Conservation (phyloP, 2,888 invertebrate genomes). For the Trachelus iudaicus region DNA sequence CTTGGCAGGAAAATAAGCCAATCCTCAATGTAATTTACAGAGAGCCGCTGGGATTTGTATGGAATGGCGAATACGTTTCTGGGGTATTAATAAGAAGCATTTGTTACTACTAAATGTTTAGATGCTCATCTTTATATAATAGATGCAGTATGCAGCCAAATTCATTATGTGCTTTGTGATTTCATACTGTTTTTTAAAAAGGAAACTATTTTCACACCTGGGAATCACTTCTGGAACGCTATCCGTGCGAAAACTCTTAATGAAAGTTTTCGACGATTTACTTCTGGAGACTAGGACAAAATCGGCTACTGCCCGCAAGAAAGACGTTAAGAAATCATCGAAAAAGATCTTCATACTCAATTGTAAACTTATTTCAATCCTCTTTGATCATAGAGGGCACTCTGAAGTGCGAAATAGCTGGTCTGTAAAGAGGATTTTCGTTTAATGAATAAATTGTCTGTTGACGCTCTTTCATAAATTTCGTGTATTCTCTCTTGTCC, state of each 20-base stretch:
- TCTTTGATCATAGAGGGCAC: slow-evolving; percentile 65
- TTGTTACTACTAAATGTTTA: too few relatives aligned
- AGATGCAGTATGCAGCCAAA: background rate
- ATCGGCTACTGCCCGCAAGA: too few relatives aligned
- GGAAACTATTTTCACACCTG: slow-evolving; percentile 31
- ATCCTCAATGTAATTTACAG: slow-evolving; percentile 62
- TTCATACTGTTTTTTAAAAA: background rate
- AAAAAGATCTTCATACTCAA: background rate
- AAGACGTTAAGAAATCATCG: too few relatives aligned
- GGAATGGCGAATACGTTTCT: slow-evolving; percentile 65
- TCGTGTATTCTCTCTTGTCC: slow-evolving; percentile 43
- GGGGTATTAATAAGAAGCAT: too few relatives aligned
- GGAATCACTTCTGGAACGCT: slow-evolving; percentile 45
- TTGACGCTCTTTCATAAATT: slow-evolving; percentile 39
- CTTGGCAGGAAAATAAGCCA: slow-evolving; percentile 70
- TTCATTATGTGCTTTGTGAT: too few relatives aligned
- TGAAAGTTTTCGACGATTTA: too few relatives aligned
- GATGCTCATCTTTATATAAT: background rate
- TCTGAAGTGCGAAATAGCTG: slow-evolving; percentile 70
- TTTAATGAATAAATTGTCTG: slow-evolving; percentile 40
- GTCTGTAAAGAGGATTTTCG: slow-evolving; percentile 73
- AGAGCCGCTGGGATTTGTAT: slow-evolving; percentile 69
- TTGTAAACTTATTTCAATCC: slow-evolving; percentile 28
- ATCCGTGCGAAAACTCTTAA: slow-evolving; percentile 6
- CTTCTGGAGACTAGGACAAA: too few relatives aligned